Evolutionary conservation across 2,888 invertebrate species (phyloP).

Genomic region (Galerucella nymphaeae): DNA sequence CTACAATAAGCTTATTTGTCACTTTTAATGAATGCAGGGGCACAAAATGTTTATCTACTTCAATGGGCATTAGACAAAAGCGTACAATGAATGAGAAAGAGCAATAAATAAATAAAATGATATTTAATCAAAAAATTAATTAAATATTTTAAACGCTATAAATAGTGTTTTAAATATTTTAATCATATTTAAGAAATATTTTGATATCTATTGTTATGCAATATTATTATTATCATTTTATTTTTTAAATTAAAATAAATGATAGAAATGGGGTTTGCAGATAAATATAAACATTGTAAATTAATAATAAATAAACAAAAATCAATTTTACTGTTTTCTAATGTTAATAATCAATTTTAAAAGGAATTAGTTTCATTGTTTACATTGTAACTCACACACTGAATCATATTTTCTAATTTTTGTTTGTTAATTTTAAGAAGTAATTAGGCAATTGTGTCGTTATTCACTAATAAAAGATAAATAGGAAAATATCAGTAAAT

Average conservation of each 20-base stretch:
- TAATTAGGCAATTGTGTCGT: neutral
- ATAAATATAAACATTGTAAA: too few species aligned
- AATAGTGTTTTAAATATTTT: too few species aligned
- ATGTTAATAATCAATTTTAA: neutral
- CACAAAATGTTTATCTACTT: neutral
- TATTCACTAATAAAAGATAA: neutral
- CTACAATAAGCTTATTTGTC: conserved; percentile 15
- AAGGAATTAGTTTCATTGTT: neutral
- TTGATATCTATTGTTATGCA: too few species aligned
- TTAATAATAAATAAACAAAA: too few species aligned
- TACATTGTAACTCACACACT: neutral
- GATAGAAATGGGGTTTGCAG: too few species aligned
- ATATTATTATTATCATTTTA: too few species aligned
- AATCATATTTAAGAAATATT: too few species aligned
- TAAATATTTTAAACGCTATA: too few species aligned
- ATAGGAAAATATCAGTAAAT: neutral
- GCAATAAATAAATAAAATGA: neutral
- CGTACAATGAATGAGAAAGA: neutral
- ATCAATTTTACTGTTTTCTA: too few species aligned
- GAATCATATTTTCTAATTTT: neutral
- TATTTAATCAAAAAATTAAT: too few species aligned
- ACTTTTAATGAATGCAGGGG: neutral
- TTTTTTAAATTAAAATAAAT: too few species aligned
- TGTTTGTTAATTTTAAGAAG: neutral
- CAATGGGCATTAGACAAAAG: neutral